A percentile compares a stretch with the other conserved stretches of the same genome.
Conservation (phyloP, 2,888 invertebrate species). For the Penaeus monodon region DNA sequence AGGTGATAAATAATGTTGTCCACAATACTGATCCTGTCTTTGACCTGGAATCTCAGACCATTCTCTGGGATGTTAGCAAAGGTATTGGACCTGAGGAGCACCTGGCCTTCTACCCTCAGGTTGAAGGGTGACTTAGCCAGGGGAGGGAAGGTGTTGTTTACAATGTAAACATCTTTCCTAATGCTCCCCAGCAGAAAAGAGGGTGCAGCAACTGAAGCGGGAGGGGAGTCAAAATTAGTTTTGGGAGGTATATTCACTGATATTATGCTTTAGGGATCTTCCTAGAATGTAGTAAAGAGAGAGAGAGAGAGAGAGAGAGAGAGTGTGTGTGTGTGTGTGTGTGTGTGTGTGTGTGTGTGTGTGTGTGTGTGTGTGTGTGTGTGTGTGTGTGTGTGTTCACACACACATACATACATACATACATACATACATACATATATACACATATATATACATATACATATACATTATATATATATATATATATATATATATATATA, state of each 20-base stretch:
- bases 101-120: conserved; percentile 71
- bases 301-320: too few species aligned
- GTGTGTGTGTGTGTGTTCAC: too few species aligned
- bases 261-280: too few species aligned
- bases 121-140: conserved; percentile 40
- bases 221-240: neutral
- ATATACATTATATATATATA: too few species aligned
- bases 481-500: too few species aligned
- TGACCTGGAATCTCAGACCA: conserved; percentile 74
- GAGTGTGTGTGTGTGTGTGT: too few species aligned
- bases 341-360: too few species aligned
- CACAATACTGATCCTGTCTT: conserved; percentile 33
- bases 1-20: conserved; percentile 74
- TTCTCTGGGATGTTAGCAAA: conserved; percentile 74
- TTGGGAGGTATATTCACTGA: neutral
- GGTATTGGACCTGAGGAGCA: conserved; percentile 78
- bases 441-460: too few species aligned
- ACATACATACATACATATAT: too few species aligned
- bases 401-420: too few species aligned
- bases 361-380: too few species aligned
- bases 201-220: conserved; percentile 15
- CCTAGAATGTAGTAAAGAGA: too few species aligned
- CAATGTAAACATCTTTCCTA: conserved; percentile 35
- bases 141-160: conserved; percentile 49
- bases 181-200: conserved; percentile 38